These are phyloP conservation scores for Alcedo quadribrachys DNA, from an alignment of 2,797 vertebrate genomes.

Conservation along the genomic window DNA sequence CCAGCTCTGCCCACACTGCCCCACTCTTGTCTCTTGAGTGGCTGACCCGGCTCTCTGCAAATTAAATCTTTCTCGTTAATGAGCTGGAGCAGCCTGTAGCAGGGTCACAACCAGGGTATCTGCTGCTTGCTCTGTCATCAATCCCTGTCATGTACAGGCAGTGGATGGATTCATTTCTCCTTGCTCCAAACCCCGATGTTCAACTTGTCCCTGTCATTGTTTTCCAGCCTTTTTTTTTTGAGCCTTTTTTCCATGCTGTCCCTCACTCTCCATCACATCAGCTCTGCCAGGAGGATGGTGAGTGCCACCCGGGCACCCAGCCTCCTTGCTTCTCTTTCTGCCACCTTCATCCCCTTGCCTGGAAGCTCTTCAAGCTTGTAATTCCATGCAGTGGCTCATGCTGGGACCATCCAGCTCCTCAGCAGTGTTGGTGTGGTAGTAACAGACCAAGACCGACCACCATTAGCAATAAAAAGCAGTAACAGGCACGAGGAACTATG, in stretches of 20 bases:
- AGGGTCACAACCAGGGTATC: not conserved
- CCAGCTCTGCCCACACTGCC: not conserved
- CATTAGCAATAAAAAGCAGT: not conserved
- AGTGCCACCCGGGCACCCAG: not conserved
- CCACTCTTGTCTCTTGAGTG: not conserved
- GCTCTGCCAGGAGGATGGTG: not conserved
- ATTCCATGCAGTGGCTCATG: not conserved
- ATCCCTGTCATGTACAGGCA: not conserved
- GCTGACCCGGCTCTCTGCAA: not conserved
- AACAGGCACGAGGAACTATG: constrained; percentile 72
- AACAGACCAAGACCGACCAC: not conserved
- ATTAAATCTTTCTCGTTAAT: not conserved
- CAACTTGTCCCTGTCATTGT: not conserved
- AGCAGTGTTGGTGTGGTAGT: not conserved
- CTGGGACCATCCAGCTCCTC: not conserved
- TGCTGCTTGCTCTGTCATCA: constrained; percentile 12
- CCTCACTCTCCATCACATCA: not conserved
- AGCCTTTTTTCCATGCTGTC: not conserved
- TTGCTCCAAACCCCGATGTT: not conserved
- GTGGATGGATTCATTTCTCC: not conserved
- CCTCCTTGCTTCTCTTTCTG: not conserved
- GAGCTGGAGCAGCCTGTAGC: not conserved
- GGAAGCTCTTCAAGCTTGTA: not conserved
- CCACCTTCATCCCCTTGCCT: not conserved
- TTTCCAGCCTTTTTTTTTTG: not conserved